phyloP scores from a whole-genome alignment of 2,113 vertebrate species.

The Pluvialis apricaria region DNA sequence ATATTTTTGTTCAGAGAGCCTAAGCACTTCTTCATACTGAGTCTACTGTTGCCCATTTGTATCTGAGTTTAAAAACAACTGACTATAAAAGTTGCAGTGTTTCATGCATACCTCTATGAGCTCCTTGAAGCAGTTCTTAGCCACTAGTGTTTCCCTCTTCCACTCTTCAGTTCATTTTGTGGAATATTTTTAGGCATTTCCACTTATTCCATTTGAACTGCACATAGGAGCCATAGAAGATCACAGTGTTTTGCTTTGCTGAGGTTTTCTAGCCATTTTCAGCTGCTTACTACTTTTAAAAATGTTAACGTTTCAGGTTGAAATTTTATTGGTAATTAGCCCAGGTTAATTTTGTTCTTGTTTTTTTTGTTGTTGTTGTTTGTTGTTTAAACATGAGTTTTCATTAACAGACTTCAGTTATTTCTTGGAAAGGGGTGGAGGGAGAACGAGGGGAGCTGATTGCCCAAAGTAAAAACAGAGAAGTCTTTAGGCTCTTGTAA shows the following conservation, averaged over 20 bases:
- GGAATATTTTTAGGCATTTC: neutral
- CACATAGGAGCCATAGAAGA: neutral
- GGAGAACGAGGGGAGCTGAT: neutral
- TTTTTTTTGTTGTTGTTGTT: neutral
- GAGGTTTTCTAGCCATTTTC: neutral
- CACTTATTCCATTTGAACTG: neutral
- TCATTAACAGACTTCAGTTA: neutral
- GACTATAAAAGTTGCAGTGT: neutral
- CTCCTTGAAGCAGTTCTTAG: neutral
- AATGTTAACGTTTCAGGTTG: neutral
- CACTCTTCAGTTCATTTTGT: neutral
- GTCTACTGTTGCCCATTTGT: neutral
- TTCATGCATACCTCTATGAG: neutral
- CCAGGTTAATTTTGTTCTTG: neutral
- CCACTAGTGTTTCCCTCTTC: neutral
- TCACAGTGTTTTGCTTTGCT: neutral
- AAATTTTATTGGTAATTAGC: neutral
- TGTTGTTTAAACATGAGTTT: neutral
- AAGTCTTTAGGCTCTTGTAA: neutral
- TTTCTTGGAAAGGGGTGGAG: accelerated
- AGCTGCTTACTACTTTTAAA: neutral
- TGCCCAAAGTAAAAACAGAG: neutral
- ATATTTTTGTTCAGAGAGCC: neutral
- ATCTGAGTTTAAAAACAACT: neutral
- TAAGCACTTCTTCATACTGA: neutral